These are phyloP conservation scores for Melitaea athalia DNA, from an alignment of 2,888 invertebrate genomes.

Conservation along the genomic window DNA sequence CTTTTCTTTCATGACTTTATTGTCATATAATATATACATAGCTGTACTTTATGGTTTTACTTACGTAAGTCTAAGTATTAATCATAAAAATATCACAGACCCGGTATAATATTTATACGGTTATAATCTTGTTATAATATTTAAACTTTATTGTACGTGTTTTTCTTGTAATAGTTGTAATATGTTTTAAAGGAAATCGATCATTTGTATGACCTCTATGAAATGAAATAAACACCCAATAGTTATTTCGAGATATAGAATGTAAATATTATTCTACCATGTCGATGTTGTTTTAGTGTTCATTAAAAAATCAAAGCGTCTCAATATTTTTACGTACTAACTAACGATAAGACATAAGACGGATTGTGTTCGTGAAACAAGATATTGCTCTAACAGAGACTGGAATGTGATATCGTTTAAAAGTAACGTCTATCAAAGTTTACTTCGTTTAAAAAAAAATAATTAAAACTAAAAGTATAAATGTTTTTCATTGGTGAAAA, in stretches of 20 bases:
- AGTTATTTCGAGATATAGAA: neutral
- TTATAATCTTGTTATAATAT: no score
- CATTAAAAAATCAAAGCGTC: neutral
- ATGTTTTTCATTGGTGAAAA: no score
- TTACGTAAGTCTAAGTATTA: no score
- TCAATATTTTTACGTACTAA: neutral
- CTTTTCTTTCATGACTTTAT: no score
- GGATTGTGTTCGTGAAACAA: slow-evolving; percentile 13
- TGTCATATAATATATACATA: no score
- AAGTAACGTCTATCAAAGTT: slow-evolving; percentile 12
- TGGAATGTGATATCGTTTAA: slow-evolving; percentile 18
- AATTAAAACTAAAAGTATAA: neutral
- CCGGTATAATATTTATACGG: no score
- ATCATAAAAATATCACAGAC: no score
- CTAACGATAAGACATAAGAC: neutral
- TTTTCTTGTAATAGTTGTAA: no score
- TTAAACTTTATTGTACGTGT: no score
- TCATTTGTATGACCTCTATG: neutral
- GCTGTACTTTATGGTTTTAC: no score
- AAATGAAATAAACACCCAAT: neutral
- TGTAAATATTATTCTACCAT: neutral
- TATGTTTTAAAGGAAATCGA: neutral
- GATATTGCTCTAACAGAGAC: slow-evolving; percentile 20
- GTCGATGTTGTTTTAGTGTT: no score
- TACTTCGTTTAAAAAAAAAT: neutral